Conservation (phyloP, 2,888 invertebrate genomes). For the Drosophila picticornis region DNA sequence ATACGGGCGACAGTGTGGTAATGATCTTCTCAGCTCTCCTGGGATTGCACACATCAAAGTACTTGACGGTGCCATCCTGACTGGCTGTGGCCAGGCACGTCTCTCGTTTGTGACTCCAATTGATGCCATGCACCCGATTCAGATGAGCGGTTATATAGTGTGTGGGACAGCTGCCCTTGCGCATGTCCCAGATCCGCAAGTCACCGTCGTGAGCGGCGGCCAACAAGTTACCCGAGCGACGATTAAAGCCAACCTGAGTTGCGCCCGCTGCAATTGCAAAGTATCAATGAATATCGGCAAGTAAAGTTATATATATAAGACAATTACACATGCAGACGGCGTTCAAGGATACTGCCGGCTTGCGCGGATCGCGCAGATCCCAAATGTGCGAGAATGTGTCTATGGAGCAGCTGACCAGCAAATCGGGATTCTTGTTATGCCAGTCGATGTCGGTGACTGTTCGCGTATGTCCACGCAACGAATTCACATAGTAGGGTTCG, state of each 20-base stretch:
- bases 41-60: constrained; percentile 95
- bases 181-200: constrained; percentile 97
- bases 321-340: constrained; percentile 91
- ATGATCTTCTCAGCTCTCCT: constrained; percentile 93
- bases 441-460: constrained; percentile 97
- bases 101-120: constrained; percentile 96
- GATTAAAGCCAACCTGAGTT: constrained; percentile 97
- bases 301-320: background rate
- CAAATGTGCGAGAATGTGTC: constrained; percentile 97
- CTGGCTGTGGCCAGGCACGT: constrained; percentile 95
- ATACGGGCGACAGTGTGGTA: constrained; percentile 93
- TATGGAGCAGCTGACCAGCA: constrained; percentile 95
- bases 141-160: constrained; percentile 98
- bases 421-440: constrained; percentile 91
- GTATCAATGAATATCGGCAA: constrained; percentile 1
- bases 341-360: constrained; percentile 93
- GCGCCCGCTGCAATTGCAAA: constrained; percentile 89
- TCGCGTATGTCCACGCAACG: constrained; percentile 92
- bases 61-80: constrained; percentile 97
- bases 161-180: constrained; percentile 94
- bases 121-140: constrained; percentile 94
- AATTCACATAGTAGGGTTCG: constrained; percentile 90
- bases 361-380: constrained; percentile 94
- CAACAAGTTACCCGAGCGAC: constrained; percentile 92
- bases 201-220: constrained; percentile 99